phyloP scores from a whole-genome alignment of 2,797 vertebrate genomes.

The Galagoides demidoff region DNA sequence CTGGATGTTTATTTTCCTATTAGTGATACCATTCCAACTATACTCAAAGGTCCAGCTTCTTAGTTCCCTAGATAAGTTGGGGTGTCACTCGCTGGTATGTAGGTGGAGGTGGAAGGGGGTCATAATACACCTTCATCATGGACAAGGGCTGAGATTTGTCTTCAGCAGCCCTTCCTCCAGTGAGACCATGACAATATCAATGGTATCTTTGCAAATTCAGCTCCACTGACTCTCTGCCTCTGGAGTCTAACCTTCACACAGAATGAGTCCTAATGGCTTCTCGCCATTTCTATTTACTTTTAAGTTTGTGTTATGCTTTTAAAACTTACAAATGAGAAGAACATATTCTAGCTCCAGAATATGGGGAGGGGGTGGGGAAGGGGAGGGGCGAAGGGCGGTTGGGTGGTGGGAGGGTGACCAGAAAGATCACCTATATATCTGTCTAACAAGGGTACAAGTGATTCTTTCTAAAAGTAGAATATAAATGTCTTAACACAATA shows the following conservation, averaged over 20 bases:
- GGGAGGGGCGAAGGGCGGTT: too few relatives aligned
- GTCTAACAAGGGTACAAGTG: too few relatives aligned
- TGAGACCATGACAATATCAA: neutral
- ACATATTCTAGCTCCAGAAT: too few relatives aligned
- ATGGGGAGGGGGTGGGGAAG: too few relatives aligned
- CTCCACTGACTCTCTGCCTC: neutral
- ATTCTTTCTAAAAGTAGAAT: too few relatives aligned
- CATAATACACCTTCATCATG: neutral
- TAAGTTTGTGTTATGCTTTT: neutral
- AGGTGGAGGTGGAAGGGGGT: neutral
- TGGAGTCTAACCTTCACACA: too few relatives aligned
- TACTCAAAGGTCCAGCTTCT: neutral
- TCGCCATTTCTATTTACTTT: neutral
- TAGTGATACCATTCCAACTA: neutral
- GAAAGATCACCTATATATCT: too few relatives aligned
- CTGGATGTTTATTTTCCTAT: neutral
- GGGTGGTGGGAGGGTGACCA: too few relatives aligned
- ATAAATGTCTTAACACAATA: too few relatives aligned
- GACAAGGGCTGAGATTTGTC: neutral
- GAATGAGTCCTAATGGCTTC: accelerated
- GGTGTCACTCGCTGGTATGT: too few relatives aligned
- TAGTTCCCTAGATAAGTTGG: neutral
- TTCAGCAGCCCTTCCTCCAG: neutral
- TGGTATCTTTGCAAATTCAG: neutral
- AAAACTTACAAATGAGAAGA: neutral